Evolutionary conservation across 2,888 invertebrate species (phyloP).

Genomic region (Tortricodes alternella): DNA sequence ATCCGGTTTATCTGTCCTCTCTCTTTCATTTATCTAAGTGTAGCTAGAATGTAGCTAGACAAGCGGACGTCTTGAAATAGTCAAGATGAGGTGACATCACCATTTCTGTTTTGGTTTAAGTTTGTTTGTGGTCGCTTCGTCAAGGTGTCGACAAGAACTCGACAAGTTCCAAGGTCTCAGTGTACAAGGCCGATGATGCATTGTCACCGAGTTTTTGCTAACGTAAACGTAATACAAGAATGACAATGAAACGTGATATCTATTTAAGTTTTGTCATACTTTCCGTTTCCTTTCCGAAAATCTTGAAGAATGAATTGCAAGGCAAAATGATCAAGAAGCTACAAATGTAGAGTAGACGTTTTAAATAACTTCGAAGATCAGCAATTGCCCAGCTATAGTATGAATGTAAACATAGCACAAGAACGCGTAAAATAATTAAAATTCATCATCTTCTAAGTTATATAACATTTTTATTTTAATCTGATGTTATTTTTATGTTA

Average conservation of each 20-base stretch:
- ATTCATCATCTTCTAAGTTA: not conserved
- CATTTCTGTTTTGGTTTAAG: slow-evolving; percentile 24
- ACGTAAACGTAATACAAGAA: slow-evolving; percentile 9
- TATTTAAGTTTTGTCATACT: slow-evolving; percentile 14
- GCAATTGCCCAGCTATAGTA: no score
- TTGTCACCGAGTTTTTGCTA: slow-evolving; percentile 26
- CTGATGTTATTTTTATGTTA: slow-evolving; percentile 6
- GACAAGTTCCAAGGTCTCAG: slow-evolving; percentile 24
- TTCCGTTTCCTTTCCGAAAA: slow-evolving; percentile 21
- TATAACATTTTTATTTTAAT: not conserved
- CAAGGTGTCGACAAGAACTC: slow-evolving; percentile 23
- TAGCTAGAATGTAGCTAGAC: no score
- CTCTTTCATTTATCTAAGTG: no score
- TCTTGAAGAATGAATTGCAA: no score
- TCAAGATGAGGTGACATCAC: slow-evolving; percentile 17
- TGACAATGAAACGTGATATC: slow-evolving; percentile 25
- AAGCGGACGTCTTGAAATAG: not conserved
- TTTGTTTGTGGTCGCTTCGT: slow-evolving; percentile 10
- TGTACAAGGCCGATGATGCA: slow-evolving; percentile 24
- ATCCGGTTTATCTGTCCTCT: no score
- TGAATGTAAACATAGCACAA: not conserved
- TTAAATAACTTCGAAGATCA: no score
- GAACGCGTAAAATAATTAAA: not conserved
- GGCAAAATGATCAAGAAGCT: no score
- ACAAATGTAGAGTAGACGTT: no score